Base-by-base conservation (phyloP, 2,888 invertebrate genomes). In the Adelognathus sp. region DNA sequence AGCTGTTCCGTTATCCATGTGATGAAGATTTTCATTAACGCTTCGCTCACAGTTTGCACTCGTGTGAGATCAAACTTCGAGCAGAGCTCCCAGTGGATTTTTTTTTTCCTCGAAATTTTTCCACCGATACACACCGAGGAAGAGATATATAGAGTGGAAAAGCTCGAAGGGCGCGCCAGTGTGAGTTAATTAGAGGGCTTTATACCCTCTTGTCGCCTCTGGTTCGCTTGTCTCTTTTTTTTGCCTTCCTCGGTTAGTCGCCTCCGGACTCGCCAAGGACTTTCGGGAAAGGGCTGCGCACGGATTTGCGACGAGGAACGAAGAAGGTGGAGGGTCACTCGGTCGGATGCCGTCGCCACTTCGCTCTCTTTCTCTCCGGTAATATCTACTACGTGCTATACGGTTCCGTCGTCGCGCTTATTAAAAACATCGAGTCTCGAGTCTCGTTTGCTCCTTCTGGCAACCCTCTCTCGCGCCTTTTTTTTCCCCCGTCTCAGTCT, bases 341-440 rank as follows among this genome's bases (percentile, higher is more conserved):
- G 44, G 80, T 60, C 41, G 70, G 44, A 60, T 66, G 52, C 67
- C 74, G 74, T 75, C 66, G 66, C 50, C 58, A n/a, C n/a, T n/a
- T n/a, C n/a, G 64, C 66, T 73, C 63, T 77, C 67, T 76, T 83
- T 80, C 85, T n/a, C 86, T 85, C 83, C 83, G 83, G 87, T 88
- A 89, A 90, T 89, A 88, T 88, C 88, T 83, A 85, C 84, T 87
- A 88, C 87, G 87, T 88, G 87, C 86, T 86, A 86, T 86, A 86
- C 86, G 86, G 85, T 84, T 88, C 88, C 84, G 85, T 85, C 56
- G 63, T 54, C 27, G 61, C 87, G 88, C 90, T 90, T 90, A 90
- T 90, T 90, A 90, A 90, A 90, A 90, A 89, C 88, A 87, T 88
- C 87, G 85, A 87, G 88, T 85, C 85, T 80, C 80, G 83, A 76